A percentile compares a stretch with the other conserved stretches of the same genome.
These are phyloP conservation scores for Oreortyx pictus DNA, from an alignment of 2,797 vertebrate genomes.

Conservation along the genomic window DNA sequence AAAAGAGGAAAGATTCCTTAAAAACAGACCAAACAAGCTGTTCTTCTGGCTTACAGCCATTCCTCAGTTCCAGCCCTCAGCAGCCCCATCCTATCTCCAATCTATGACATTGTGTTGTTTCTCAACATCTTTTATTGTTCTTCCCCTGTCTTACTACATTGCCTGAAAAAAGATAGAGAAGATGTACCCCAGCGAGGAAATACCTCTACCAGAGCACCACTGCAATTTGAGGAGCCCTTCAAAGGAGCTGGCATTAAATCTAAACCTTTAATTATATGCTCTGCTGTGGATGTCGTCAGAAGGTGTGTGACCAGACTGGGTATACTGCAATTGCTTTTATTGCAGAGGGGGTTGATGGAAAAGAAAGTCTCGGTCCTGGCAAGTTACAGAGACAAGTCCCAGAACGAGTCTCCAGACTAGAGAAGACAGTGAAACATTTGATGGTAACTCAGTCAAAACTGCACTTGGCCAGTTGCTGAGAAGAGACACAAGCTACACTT, in stretches of 20 bases:
- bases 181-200: not conserved
- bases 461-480: not conserved
- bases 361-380: not conserved
- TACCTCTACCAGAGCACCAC: rapidly evolving
- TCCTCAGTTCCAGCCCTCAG: not conserved
- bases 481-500: not conserved
- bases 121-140: not conserved
- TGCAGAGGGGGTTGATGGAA: not conserved
- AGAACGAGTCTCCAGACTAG: not conserved
- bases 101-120: rapidly evolving
- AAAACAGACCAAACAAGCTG: not conserved
- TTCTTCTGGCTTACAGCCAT: not conserved
- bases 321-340: not conserved
- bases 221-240: not conserved
- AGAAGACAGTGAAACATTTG: not conserved
- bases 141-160: not conserved
- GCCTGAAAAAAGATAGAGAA: not conserved
- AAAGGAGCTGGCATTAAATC: not conserved
- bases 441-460: not conserved
- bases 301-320: not conserved
- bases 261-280: not conserved
- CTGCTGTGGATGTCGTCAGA: not conserved
- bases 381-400: not conserved
- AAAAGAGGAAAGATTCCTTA: not conserved
- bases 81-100: not conserved